Conservation (phyloP, 2,113 vertebrate genomes). For the Actenoides lindsayi region DNA sequence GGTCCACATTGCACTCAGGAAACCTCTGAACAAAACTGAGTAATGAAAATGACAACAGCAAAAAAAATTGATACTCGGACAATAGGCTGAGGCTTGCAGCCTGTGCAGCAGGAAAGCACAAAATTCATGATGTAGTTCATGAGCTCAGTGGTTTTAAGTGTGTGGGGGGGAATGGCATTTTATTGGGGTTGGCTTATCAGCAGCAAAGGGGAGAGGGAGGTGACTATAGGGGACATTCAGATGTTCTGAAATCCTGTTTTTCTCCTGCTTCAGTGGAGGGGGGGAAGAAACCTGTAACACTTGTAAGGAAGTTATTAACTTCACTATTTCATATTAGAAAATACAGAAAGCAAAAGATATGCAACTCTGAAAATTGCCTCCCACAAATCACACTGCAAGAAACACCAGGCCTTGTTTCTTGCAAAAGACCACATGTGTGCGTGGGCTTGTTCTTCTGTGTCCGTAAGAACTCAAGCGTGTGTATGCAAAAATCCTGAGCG, state of each 20-base stretch:
- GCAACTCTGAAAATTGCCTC: background rate
- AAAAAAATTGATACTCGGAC: background rate
- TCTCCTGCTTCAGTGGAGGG: background rate
- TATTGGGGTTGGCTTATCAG: background rate
- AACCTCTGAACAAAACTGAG: background rate
- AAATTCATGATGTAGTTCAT: conserved; percentile 1
- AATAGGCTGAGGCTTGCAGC: background rate
- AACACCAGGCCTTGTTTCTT: background rate
- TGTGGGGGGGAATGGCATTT: background rate
- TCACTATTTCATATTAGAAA: background rate
- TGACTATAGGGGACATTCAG: background rate
- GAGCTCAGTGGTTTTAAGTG: background rate
- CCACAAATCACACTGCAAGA: background rate
- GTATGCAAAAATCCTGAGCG: background rate
- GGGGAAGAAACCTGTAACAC: fast-evolving
- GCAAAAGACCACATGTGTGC: background rate
- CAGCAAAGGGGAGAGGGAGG: background rate
- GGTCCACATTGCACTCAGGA: background rate
- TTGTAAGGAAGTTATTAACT: background rate
- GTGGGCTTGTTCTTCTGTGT: background rate
- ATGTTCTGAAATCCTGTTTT: background rate
- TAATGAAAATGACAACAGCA: background rate
- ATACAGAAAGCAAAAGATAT: fast-evolving
- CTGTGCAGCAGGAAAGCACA: background rate
- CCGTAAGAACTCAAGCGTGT: fast-evolving